Base-by-base conservation (phyloP, 2,797 vertebrate species). In the Phoeniculus purpureus region DNA sequence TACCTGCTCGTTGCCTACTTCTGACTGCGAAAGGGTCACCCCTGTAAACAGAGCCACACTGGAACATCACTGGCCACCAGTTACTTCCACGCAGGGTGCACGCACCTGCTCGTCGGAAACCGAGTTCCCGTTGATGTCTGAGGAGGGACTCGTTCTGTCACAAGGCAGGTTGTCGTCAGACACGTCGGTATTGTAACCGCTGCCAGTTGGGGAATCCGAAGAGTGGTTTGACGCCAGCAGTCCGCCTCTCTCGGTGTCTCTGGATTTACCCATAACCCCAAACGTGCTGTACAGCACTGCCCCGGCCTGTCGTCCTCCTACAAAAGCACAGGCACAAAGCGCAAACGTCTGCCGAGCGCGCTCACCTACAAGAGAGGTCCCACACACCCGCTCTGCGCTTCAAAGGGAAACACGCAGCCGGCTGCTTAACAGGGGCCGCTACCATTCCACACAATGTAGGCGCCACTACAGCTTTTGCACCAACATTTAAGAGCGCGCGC, bases 151-250 rank as follows among this genome's bases (percentile, higher is more conserved):
- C 71, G 98, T 95, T 11, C 98, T 94, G 26, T 99, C 99, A 74
- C 98, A 98, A 1, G 98, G 98, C 74, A 99, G 98, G 95, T 99
- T 99, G 95, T 99, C 99, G 8, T 99, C 99, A 40, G 99, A 99
- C 58, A 99, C 98, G 60, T 99, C 99, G 1, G 99, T 99, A 96
- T 99, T 99, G 90, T 99, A 99, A 61, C 99, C 99, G 65, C 99
- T 99, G 71, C 99, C 99, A 7, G 99, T 99, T 79, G 99, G 99
- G 70, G 99, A 99, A 93, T 99, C 98, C 4, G 98, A 98, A 17
- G 99, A 99, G 76, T 98, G 98, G 25, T 99, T 99, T 25, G 98
- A 99, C 76, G 99, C 99, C 10, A 98, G 98, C 80, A 98, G 91
- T 43, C 98, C 98, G 8, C 97, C 98, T 75, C 98, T 98, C 43